A percentile compares a stretch with the other conserved stretches of the same genome.
Evolutionary conservation across 1,140 invertebrate species (phyloP).

Genomic region (Diachasmimorpha longicaudata): DNA sequence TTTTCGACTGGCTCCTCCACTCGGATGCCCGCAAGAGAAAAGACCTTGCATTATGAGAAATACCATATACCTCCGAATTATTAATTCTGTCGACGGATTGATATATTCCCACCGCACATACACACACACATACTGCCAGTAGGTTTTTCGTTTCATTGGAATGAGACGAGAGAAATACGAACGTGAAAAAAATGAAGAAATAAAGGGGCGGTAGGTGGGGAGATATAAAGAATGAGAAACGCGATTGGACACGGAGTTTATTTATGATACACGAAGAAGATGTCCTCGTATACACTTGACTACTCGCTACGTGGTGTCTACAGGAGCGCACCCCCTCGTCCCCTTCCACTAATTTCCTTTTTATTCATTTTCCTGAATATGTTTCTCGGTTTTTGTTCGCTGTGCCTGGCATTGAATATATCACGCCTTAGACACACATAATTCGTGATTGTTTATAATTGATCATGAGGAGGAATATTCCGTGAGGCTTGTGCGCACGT

Average conservation of each 20-base stretch:
- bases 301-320: slow-evolving; percentile 11
- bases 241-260: slow-evolving; percentile 24
- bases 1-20: not conserved
- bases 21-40: not conserved
- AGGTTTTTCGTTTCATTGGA: slow-evolving; percentile 14
- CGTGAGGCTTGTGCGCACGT: not conserved
- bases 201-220: not conserved
- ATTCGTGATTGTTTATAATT: not conserved
- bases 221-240: slow-evolving; percentile 12
- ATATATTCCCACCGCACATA: slow-evolving; percentile 26
- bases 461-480: not conserved
- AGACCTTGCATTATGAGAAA: not conserved
- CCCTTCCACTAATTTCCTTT: not conserved
- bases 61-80: slow-evolving; percentile 23
- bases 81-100: slow-evolving; percentile 31
- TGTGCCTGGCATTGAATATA: not conserved
- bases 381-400: not conserved
- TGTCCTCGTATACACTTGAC: slow-evolving; percentile 27
- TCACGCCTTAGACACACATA: not conserved
- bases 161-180: slow-evolving; percentile 2
- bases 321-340: not conserved
- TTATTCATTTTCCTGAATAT: slow-evolving; percentile 7
- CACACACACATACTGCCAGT: not conserved
- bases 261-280: slow-evolving; percentile 31
- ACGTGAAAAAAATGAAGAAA: not conserved